phyloP scores from a whole-genome alignment of 1,140 invertebrate genomes.

The Apis cerana region DNA sequence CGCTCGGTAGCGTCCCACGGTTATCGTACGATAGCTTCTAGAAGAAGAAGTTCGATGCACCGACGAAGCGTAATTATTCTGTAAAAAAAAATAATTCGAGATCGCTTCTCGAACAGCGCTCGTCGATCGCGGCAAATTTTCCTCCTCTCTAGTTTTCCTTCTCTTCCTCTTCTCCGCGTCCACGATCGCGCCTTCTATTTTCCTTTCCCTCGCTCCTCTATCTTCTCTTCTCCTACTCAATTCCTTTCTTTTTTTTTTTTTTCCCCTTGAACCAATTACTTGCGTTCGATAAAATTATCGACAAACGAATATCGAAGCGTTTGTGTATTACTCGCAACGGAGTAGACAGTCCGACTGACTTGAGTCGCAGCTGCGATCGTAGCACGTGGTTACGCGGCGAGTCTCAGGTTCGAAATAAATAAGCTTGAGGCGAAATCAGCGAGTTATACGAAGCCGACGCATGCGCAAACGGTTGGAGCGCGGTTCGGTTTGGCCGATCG shows the following conservation, averaged over 20 bases:
- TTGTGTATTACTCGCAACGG: background rate
- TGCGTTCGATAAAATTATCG: background rate
- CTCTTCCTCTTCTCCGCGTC: background rate
- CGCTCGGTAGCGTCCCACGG: background rate
- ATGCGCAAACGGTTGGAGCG: slow-evolving; percentile 34
- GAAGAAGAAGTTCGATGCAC: slow-evolving; percentile 20
- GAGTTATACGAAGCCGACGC: slow-evolving; percentile 49
- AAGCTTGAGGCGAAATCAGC: slow-evolving; percentile 48
- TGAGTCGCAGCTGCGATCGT: slow-evolving; percentile 5
- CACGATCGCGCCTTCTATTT: background rate
- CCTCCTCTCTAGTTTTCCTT: background rate
- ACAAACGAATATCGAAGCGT: background rate
- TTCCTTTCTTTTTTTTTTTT: too few species aligned
- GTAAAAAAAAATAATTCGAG: background rate
- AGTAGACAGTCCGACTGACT: slow-evolving; percentile 8
- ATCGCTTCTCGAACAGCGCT: background rate
- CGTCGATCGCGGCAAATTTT: background rate
- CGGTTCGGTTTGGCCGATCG: background rate
- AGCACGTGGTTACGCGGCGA: slow-evolving; percentile 35
- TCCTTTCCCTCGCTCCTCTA: too few species aligned
- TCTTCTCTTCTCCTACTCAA: too few species aligned
- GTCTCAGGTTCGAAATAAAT: slow-evolving; percentile 56
- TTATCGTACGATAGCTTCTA: background rate
- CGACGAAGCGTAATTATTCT: background rate
- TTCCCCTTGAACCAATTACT: background rate